A percentile compares a stretch with the other conserved stretches of the same genome.
Conservation (phyloP, 2,113 vertebrate species). For the Hyperoodon ampullatus region DNA sequence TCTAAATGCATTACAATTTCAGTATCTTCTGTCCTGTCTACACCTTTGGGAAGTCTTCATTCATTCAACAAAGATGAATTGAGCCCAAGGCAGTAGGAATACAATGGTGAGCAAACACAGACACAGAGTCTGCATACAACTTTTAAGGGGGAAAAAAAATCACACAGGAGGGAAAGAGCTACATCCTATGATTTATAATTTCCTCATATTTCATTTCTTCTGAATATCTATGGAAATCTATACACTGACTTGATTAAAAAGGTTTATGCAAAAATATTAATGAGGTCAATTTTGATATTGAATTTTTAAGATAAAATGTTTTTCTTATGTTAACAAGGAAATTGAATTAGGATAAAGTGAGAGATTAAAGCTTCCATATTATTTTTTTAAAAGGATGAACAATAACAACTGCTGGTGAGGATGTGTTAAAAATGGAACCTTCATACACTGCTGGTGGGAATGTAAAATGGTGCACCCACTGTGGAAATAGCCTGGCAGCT, state of each 20-base stretch:
- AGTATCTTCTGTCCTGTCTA: not conserved
- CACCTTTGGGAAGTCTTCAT: constrained; percentile 29
- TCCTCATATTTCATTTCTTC: constrained; percentile 31
- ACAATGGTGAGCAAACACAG: not conserved
- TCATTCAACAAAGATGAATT: not conserved
- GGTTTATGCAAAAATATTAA: constrained; percentile 29
- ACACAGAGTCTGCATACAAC: not conserved
- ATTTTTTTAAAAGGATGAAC: not conserved
- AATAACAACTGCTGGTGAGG: not conserved
- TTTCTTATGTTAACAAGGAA: constrained; percentile 54
- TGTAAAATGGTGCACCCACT: not conserved
- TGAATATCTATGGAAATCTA: constrained; percentile 37
- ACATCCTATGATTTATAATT: not conserved
- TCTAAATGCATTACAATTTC: not conserved
- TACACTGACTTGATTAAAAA: constrained; percentile 4
- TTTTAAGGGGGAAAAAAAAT: not conserved
- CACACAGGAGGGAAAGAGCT: not conserved
- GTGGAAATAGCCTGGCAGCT: constrained; percentile 10
- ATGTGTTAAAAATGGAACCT: not conserved
- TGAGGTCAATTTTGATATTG: not conserved
- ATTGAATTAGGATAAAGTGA: not conserved
- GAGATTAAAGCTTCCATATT: not conserved
- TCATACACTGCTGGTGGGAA: not conserved
- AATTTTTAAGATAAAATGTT: constrained; percentile 26
- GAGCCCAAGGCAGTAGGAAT: not conserved